phyloP scores from a whole-genome alignment of 2,797 vertebrate species.

The Micropoecilia bifurca region DNA sequence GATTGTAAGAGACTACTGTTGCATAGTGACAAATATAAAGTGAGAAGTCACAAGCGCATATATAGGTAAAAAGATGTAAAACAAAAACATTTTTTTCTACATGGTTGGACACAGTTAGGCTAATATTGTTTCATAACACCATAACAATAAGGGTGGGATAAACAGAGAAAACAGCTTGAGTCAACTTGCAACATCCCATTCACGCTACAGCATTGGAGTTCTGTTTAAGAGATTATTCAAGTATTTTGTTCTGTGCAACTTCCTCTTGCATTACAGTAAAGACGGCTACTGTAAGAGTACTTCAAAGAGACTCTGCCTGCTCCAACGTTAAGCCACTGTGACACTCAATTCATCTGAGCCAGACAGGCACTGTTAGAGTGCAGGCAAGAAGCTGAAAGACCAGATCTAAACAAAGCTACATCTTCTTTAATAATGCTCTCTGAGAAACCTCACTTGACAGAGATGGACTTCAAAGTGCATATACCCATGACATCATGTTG shows the following conservation, averaged over 20 bases:
- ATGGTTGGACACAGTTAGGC: background rate
- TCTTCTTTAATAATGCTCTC: slow-evolving; percentile 5
- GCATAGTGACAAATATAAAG: background rate
- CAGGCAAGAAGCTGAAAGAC: background rate
- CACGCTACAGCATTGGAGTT: background rate
- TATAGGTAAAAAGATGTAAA: background rate
- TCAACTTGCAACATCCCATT: background rate
- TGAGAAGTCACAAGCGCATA: background rate
- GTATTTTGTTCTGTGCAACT: slow-evolving; percentile 2
- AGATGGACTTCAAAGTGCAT: slow-evolving; percentile 18
- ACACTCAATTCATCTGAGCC: slow-evolving; percentile 11
- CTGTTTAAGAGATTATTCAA: background rate
- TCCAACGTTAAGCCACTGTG: slow-evolving; percentile 1
- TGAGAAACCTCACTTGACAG: slow-evolving; percentile 36
- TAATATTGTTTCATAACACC: background rate
- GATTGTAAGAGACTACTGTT: background rate
- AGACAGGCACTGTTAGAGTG: background rate
- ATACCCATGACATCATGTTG: background rate
- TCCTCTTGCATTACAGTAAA: background rate
- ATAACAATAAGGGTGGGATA: background rate
- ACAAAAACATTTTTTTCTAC: background rate
- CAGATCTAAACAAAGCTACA: background rate
- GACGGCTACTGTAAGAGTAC: background rate
- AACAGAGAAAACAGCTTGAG: background rate
- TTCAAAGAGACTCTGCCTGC: slow-evolving; percentile 4